Percentiles rank a stretch among this genome's conserved stretches.
These are phyloP conservation scores for Ichneumoninae sp. DNA, from an alignment of 2,888 invertebrate genomes.

Conservation along the genomic window DNA sequence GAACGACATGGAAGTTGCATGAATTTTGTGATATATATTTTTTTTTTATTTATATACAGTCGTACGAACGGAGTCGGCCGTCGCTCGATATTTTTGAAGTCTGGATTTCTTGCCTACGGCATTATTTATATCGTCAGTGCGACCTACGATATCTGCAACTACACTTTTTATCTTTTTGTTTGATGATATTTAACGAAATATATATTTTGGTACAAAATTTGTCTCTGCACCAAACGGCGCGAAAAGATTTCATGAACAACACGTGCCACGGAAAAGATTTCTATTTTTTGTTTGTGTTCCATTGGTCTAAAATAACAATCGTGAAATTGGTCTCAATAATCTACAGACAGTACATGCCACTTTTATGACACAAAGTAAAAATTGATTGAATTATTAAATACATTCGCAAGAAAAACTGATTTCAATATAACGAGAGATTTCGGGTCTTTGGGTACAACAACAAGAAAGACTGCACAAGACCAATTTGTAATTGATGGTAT, in stretches of 20 bases:
- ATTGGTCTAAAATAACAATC: background rate
- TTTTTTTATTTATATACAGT: constrained; percentile 11
- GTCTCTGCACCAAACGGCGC: no score
- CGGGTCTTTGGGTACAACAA: background rate
- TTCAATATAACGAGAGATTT: background rate
- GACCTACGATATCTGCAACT: background rate
- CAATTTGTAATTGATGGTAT: background rate
- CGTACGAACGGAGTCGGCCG: background rate
- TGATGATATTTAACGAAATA: background rate
- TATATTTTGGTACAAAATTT: no score
- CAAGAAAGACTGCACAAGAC: background rate
- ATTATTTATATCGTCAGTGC: background rate
- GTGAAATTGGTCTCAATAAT: background rate
- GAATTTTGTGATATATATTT: background rate
- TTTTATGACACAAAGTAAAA: background rate
- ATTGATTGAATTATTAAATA: background rate
- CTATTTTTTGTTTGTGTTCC: background rate
- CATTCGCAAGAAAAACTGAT: background rate
- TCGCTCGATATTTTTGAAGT: background rate
- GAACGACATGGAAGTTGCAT: constrained; percentile 6
- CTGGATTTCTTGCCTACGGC: background rate
- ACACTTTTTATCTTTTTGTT: background rate
- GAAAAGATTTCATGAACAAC: no score
- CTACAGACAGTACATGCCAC: no score
- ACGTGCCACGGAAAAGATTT: no score